Evolutionary conservation across 2,797 vertebrate species (phyloP), one percentile per base, ranked within the genome.

Genomic region (Sebastes flavidus): DNA sequence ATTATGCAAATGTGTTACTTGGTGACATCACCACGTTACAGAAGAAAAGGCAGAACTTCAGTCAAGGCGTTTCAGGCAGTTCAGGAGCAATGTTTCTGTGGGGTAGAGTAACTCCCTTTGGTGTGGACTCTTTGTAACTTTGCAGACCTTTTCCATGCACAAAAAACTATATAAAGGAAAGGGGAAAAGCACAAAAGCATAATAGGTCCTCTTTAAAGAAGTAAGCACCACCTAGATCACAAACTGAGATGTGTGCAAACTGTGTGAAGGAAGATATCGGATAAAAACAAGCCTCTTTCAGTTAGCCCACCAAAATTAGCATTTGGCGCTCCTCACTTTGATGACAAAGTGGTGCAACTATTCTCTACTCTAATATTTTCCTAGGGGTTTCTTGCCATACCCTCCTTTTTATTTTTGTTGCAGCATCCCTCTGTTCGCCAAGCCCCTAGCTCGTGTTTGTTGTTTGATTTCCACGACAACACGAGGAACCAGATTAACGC

Each of bases 391-490:
- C 46, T 32, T 59, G 36, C 77, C 38, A 30, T 77, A 49, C 18
- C 30, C 13, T 79, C 63, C 25, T 76, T 46, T 72, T 72, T 78
- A 69, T 74, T 88, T 86, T 81, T 78, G 58, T 85, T 61, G 77
- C 72, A 11, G 73, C 62, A 77, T 86, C 72, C 30, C 62, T 46
- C 24, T 5, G 5, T 86, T 73, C 65, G 78, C 83, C 77, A 83
- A 81, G 67, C 46, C 69, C 49, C 14, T 60, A 73, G 72, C 70
- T 82, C 66, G 61, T 90, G 85, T 93, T 91, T 90, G 88, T 90
- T 90, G 81, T 83, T 62, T 5, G 24, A 91, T 93, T 92, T 89
- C 91, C 87, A 86, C 30, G 84, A 87, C 88, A 92, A 91, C 93
- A 65, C 1, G 29, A 82, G 77, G 54, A 87, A 71, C 59, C 60